Evolutionary conservation across 2,888 invertebrate species (phyloP).

Genomic region (Drosophila paranaensis): DNA sequence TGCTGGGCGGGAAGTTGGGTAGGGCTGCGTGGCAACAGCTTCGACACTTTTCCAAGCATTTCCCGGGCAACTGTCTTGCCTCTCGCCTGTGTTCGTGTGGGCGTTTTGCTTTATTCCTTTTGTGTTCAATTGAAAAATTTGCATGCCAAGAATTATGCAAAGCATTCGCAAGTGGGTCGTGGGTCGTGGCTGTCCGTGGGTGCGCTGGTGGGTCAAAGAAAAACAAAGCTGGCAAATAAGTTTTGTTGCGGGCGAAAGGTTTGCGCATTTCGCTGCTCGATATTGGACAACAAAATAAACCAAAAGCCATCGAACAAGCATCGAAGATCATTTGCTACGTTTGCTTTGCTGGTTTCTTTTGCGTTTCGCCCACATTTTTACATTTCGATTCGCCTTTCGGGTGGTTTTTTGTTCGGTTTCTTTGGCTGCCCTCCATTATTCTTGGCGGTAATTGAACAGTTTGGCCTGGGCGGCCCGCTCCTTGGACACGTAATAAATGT

Average conservation of each 20-base stretch:
- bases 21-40: constrained; percentile 59
- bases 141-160: constrained; percentile 80
- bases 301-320: constrained; percentile 57
- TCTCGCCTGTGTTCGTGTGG: constrained; percentile 40
- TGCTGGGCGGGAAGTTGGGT: constrained; percentile 7
- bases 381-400: constrained; percentile 55
- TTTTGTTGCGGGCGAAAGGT: constrained; percentile 55
- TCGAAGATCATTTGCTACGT: constrained; percentile 67
- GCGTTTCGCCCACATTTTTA: constrained; percentile 38
- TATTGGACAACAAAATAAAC: constrained; percentile 41
- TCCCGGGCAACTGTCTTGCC: constrained; percentile 53
- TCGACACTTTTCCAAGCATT: constrained; percentile 72
- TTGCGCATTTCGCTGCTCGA: constrained; percentile 45
- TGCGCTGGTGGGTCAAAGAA: constrained; percentile 49
- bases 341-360: constrained; percentile 17
- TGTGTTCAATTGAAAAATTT: constrained; percentile 75
- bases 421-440: constrained; percentile 66
- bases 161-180: constrained; percentile 41
- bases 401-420: neutral
- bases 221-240: constrained; percentile 57
- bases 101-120: constrained; percentile 71
- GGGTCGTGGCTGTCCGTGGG: neutral
- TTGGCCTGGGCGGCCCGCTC: constrained; percentile 56
- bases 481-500: constrained; percentile 66
- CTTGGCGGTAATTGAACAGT: constrained; percentile 81